Evolutionary conservation across 2,888 invertebrate genomes (phyloP).

Genomic region (Sarcophaga caerulescens): DNA sequence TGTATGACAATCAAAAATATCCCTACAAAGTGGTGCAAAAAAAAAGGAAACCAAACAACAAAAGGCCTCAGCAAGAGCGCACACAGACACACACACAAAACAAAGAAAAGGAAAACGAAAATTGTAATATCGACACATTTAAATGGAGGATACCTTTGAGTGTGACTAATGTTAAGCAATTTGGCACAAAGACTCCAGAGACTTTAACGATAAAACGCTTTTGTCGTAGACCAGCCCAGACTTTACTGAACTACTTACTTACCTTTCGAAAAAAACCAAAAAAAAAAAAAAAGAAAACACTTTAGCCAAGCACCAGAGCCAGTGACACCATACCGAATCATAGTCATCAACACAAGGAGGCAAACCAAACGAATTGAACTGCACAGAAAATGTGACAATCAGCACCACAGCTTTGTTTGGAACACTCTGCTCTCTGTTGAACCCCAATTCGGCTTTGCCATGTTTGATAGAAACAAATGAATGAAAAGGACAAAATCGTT

Average conservation of each 20-base stretch:
- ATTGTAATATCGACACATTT: slow-evolving; percentile 63
- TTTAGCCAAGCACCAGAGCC: not conserved
- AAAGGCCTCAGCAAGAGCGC: not conserved
- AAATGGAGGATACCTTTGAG: slow-evolving; percentile 64
- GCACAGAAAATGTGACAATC: slow-evolving; percentile 50
- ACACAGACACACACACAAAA: too few relatives aligned
- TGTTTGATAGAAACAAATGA: slow-evolving; percentile 57
- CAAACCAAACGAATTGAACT: slow-evolving; percentile 11
- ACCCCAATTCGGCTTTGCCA: not conserved
- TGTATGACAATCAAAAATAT: not conserved
- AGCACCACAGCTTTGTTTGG: slow-evolving; percentile 11
- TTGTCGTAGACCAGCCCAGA: slow-evolving; percentile 26
- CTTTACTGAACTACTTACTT: slow-evolving; percentile 20
- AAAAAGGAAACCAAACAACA: not conserved
- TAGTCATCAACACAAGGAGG: slow-evolving; percentile 1
- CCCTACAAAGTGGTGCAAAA: not conserved
- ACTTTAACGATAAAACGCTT: slow-evolving; percentile 57
- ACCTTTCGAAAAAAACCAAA: not conserved
- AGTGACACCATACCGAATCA: not conserved
- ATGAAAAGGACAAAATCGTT: slow-evolving; percentile 69
- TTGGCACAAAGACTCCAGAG: slow-evolving; percentile 69
- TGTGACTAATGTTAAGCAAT: slow-evolving; percentile 71
- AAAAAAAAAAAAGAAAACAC: not conserved
- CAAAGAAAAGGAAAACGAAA: slow-evolving; percentile 15
- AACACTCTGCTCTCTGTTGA: not conserved